Base-by-base conservation (phyloP, 2,888 invertebrate species). In the Pristionchus arcanus region DNA sequence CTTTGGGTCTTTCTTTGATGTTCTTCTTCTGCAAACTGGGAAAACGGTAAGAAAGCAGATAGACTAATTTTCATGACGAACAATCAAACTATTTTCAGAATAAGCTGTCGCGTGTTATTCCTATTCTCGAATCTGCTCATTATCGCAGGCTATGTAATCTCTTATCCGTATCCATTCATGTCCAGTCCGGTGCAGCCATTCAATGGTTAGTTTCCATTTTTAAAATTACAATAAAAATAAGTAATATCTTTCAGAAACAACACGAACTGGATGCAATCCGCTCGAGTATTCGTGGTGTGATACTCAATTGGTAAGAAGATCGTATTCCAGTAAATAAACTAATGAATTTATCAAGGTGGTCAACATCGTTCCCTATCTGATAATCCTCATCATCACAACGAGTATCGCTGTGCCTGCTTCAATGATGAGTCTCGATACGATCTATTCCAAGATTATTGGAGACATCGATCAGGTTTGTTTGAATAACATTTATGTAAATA, bases 401-500 rank as follows among this genome's bases (percentile, higher is more conserved):
- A 15, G n/a, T n/a, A 2, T 81, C 11, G 81, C 81, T 15, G n/a
- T 81, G 7, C 81, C 81, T 16, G 25, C 81, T 2, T 28, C 81
- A 0, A 9, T 21, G 37, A 42, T 81, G n/a, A 81, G 81, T 81
- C 49, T 81, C 0, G 81, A 81, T 53, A 81, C 81, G 4, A 81
- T 81, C 49, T 81, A 81, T n/a, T 77, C 77, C 5, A 77, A 77
- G 42, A 42, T 77, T 7, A 77, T 77, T 42, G 77, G 77, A 77
- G 49, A 81, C n/a, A 81, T 81, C 28, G 81, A 81, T 28, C 81
- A 81, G 81, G 81, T 81, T 49, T 92, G 2, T 91, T 92, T 88
- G 92, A 92, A 88, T 90, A 90, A 83, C 3, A 53, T 1, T 5
- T 2, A 49, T 25, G 21, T 25, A 3, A 42, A 16, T 19, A 28